A percentile compares a stretch with the other conserved stretches of the same genome.
Conservation (phyloP, 2,888 invertebrate species). For the Apamea anceps region DNA sequence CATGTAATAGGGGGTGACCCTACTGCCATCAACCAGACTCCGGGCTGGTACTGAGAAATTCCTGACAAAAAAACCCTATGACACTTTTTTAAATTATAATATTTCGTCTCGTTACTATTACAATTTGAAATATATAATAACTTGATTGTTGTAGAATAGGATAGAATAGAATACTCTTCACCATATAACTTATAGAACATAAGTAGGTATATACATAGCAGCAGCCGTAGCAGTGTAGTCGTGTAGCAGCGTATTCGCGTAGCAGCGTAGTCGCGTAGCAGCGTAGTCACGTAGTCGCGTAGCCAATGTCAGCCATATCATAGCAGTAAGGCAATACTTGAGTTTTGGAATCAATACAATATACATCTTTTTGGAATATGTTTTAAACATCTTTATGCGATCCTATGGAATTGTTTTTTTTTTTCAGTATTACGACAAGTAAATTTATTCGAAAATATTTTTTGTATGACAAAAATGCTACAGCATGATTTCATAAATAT, state of each 20-base stretch:
- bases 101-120: not conserved
- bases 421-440: not conserved
- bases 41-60: not conserved
- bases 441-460: not conserved
- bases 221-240: not conserved
- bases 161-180: too few relatives aligned
- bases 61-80: not conserved
- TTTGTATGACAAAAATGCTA: too few relatives aligned
- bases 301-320: slow-evolving; percentile 4
- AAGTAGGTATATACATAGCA: too few relatives aligned
- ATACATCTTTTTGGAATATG: not conserved
- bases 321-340: slow-evolving; percentile 19
- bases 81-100: not conserved
- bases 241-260: not conserved
- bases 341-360: not conserved
- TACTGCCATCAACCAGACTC: not conserved
- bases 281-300: slow-evolving; percentile 15
- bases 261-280: slow-evolving; percentile 10
- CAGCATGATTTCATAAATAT: not conserved
- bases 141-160: too few relatives aligned
- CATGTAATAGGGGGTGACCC: not conserved
- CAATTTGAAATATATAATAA: not conserved
- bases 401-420: not conserved
- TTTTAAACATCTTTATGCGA: not conserved
- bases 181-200: too few relatives aligned